These are phyloP conservation scores for Nesoenas mayeri DNA, from an alignment of 2,113 vertebrate species.

Conservation along the genomic window DNA sequence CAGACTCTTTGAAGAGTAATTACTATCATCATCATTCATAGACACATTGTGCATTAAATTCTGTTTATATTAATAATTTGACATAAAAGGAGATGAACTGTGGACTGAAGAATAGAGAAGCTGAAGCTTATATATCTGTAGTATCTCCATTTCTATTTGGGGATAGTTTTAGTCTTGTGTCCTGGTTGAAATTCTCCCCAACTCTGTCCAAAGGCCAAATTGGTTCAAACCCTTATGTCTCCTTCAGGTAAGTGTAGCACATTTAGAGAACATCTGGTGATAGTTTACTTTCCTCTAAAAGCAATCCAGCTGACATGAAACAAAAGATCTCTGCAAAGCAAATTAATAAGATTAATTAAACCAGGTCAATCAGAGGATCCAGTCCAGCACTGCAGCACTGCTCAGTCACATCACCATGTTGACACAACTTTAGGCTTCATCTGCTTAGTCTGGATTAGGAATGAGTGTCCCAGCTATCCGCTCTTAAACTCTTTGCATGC, in stretches of 20 bases:
- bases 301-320: not conserved
- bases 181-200: not conserved
- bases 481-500: not conserved
- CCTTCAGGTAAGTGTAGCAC: not conserved
- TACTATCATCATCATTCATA: not conserved
- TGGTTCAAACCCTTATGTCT: not conserved
- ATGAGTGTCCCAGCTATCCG: not conserved
- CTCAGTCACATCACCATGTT: fast-evolving
- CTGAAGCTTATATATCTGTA: not conserved
- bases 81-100: not conserved
- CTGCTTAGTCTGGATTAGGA: not conserved
- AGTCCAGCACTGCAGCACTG: not conserved
- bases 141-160: not conserved
- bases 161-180: not conserved
- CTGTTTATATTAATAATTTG: not conserved
- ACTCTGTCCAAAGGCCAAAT: not conserved
- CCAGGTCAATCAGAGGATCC: not conserved
- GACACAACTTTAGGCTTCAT: not conserved
- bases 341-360: not conserved
- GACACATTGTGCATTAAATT: not conserved
- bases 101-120: not conserved
- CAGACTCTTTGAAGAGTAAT: not conserved
- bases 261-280: not conserved
- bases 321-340: not conserved
- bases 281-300: not conserved